Evolutionary conservation across 2,888 invertebrate species (phyloP), one percentile per base, ranked within the genome.

Genomic region (Polydrusus tereticollis): DNA sequence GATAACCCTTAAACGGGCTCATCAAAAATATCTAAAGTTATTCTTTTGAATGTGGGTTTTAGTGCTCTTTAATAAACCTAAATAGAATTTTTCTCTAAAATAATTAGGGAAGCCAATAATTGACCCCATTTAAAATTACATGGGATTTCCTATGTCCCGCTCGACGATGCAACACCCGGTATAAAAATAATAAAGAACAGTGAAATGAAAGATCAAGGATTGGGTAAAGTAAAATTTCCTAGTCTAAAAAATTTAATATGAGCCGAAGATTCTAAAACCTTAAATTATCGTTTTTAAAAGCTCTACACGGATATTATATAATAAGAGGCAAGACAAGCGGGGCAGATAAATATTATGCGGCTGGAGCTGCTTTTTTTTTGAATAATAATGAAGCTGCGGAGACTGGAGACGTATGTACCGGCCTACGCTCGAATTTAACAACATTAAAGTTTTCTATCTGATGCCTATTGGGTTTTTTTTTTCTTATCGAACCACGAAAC

Each of bases 401-500:
- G 66, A 57, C 66, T 20, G 45, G 45, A 57, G 66, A 29, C 66
- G 33, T 66, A 58, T 65, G 55, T 43, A 52, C 26, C 57, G 20
- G 57, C 66, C 66, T 58, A 66, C 66, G 66, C 66, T 58, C 20
- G 45, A 58, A 66, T 58, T 58, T 57, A 66, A 57, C 58, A 66
- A 66, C 57, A 66, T 66, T 66, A 57, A 58, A 57, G 45, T 66
- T 66, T 66, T 58, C 57, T 58, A 66, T 66, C 66, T 58, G n/a
- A n/a, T n/a, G 57, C 23, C 58, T 66, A 66, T 66, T 43, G 66
- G 66, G 23, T 58, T 66, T 57, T 66, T 66, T n/a, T n/a, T n/a
- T n/a, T n/a, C n/a, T n/a, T 66, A 66, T 66, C 55, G 66, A 66
- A 66, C 57, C 21, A 45, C 45, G 66, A 66, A 45, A 14, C 43